Evolutionary conservation across 2,888 invertebrate genomes (phyloP), one percentile per base, ranked within the genome.

Genomic region (Cephus pulcher): DNA sequence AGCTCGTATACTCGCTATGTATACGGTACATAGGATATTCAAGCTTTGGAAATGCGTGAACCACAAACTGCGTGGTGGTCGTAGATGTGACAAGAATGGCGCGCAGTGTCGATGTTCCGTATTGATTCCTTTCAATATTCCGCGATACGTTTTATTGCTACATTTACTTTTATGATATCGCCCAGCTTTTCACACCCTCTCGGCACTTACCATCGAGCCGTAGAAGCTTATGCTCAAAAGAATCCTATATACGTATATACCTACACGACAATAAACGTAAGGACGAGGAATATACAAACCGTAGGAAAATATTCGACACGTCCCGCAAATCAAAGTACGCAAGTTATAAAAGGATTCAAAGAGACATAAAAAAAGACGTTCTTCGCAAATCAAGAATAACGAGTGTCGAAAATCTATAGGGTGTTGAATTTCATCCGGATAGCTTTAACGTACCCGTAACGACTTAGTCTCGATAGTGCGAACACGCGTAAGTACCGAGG

Each of bases 91-190:
- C 71, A 71, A 34, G 71, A 71, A 71, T 33, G 32, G 32, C 12
- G 71, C 33, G 71, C 71, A 32, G 71, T 71, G 71, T 71, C 74
- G n/a, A 11, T 35, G 74, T 35, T 40, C 34, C 12, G 37, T 74
- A 37, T 74, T 34, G 71, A 71, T 73, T 75, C 75, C 81, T 81
- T 84, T 85, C 85, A 84, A 84, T 85, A 83, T 86, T 85, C 84
- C 81, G 80, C 82, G 84, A 81, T 84, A 85, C 83, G 82, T 84
- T 84, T 83, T 84, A 85, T 84, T 84, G 83, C 83, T 81, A 82
- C 84, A 85, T 86, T 86, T 85, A 86, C 86, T 87, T 84, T 84
- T 84, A 84, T 83, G 84, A 83, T 84, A 84, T 83, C 84, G 84
- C 80, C 84, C 78, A 79, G 84, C 84, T 84, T 84, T 81, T 84